Base-by-base conservation (phyloP, 2,888 invertebrate species). In the Cylloceria caligata region DNA sequence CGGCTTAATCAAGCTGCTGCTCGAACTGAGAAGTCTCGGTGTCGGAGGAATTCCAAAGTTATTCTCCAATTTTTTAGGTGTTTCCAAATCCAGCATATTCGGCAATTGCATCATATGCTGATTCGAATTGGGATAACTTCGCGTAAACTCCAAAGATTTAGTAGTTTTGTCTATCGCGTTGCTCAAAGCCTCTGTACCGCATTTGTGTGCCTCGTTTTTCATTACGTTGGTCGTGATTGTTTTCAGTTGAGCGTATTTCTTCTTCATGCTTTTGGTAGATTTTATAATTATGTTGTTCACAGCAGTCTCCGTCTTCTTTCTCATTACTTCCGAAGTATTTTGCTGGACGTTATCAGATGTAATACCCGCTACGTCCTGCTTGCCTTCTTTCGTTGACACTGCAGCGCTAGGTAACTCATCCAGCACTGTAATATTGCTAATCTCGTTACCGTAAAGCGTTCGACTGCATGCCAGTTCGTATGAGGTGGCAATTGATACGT, bases 21-120 rank as follows among this genome's bases (percentile, higher is more conserved):
- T 88, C 0, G 93, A 92, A 27, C 89, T 89, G 0, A 90, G 78
- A 13, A 92, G 36, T 67, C 89, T 88, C 5, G 93, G 92, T 0
- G 93, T 93, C 1, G 92, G 90, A 0, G 93, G 93, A 16, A 92
- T 84, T 0, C 87, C 88, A 3, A 84, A 75, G 2, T 64, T 80
- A 1, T 79, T 85, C 13, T 89, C 89, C 0, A 82, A 80, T 78
- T 93, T 92, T 19, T 88, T 86, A 0, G 92, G 92, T 1, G 92
- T 92, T 67, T 91, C 91, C 13, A 92, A 83, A 16, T 88, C 89
- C 5, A 87, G 68, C 60, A 90, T 84, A 24, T 89, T 85, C 0
- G 88, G 83, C 9, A 88, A 57, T 13, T 77, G 80, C 5, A 47
- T 30, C 5, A 39, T 42, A 3, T 19, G 60, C 0, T 55, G 30